Base-by-base conservation (phyloP, 1,140 invertebrate genomes). In the Drosophila malerkotliana region DNA sequence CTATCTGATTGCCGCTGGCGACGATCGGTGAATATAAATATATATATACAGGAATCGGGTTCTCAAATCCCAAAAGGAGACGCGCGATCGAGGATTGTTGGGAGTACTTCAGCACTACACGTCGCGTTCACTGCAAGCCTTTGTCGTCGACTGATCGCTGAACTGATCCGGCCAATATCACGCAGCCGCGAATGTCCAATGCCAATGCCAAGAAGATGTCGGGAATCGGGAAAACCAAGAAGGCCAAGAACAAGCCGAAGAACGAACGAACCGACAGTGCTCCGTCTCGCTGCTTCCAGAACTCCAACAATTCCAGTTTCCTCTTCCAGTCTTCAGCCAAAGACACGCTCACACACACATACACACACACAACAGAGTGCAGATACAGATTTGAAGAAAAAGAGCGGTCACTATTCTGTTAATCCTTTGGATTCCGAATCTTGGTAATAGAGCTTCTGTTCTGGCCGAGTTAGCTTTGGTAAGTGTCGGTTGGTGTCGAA, bases 101-200 rank as follows among this genome's bases (percentile, higher is more conserved):
- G 53, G 57, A 56, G 77, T 63, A 44, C 41, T 44, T 71, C 66
- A 79, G 78, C 84, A 90, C 88, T 81, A 79, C 82, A 71, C 80
- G 84, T 69, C 88, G 85, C 84, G 88, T 72, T 90, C 88, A 83
- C 82, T 90, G 88, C 89, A 84, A 90, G 77, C 73, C 83, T 81
- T 88, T 71, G 83, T 72, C 71, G 83, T 83, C 77, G 89, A 90
- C 88, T 90, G 88, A 90, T 72, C 72, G 72, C 71, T 61, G 53
- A 73, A 44, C 41, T 80, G 68, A 77, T 67, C 78, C 72, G 71
- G 79, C 69, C 64, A 75, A 81, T 81, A 83, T 77, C 79, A 83
- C 78, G 71, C 79, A 83, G 68, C 69, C 74, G 76, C 78, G 72
- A 88, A 66, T 61, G 63, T 75, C 77, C 72, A 41, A 41, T n/a